Evolutionary conservation across 2,797 vertebrate species (phyloP), one percentile per base, ranked within the genome.

Genomic region (Eurystomus glaucurus): DNA sequence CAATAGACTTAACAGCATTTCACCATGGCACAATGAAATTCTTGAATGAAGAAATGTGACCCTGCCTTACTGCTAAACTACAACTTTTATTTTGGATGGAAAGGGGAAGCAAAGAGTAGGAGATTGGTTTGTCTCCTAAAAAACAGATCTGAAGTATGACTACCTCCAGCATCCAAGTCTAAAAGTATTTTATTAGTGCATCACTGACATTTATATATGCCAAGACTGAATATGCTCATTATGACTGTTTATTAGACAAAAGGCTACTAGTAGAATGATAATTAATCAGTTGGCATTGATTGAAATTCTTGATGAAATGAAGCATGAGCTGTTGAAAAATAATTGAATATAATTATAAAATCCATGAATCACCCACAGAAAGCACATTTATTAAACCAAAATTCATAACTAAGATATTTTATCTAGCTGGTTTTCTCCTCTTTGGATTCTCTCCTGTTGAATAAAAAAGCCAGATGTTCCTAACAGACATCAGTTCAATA

Each of bases 291-390:
- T 97, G 97, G 96, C 96, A 96, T 91, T 98, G 98, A 98, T 84
- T 94, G 97, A 98, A 95, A 95, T 96, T 97, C 96, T 97, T 97
- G 97, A 98, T 96, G 96, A 97, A 98, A 98, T 98, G 98, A 98
- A 98, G 96, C 97, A 97, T 94, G 97, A 97, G 96, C 96, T 97
- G 94, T 96, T 96, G 95, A 97, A 97, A 98, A 98, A 98, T 98
- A 98, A 98, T 98, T 98, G 96, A 98, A 97, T 97, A 95, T 92
- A 97, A 98, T 98, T 97, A 97, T 91, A 95, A 95, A 97, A 90
- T 91, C 94, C 95, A 98, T 98, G 98, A 98, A 98, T 98, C 98
- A 98, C 88, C 94, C 94, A 92, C 81, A 91, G 91, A 97, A 98
- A 94, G 95, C 91, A 94, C 96, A 96, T 97, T 97, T 98, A 98